A percentile compares a stretch with the other conserved stretches of the same genome.
These are phyloP conservation scores for Porphyrio hochstetteri DNA, from an alignment of 2,113 vertebrate genomes.

Conservation along the genomic window DNA sequence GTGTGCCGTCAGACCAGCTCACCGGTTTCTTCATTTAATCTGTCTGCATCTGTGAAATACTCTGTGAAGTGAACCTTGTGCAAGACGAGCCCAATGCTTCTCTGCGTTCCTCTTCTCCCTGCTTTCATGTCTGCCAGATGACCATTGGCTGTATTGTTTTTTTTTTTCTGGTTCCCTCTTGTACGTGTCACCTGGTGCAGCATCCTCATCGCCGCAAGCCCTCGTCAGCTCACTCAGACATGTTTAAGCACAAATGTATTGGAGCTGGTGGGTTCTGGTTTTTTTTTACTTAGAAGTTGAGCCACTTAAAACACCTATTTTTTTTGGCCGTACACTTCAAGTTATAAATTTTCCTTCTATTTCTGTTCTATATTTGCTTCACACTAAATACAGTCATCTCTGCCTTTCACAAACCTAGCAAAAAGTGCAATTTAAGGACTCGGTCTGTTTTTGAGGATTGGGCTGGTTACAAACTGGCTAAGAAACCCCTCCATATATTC, in stretches of 20 bases:
- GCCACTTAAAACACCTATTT: neutral
- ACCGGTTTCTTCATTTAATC: neutral
- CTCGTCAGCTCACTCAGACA: neutral
- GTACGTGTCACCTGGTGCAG: accelerated
- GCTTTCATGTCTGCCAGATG: neutral
- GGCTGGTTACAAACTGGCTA: neutral
- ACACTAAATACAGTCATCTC: neutral
- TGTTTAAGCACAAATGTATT: neutral
- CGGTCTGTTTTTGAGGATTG: neutral
- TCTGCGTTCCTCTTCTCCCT: neutral
- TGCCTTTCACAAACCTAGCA: neutral
- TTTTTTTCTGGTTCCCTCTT: neutral
- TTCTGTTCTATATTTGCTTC: neutral
- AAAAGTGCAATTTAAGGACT: neutral
- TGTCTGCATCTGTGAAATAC: neutral
- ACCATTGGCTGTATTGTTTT: neutral
- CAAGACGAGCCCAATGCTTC: neutral
- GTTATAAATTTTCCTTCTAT: neutral
- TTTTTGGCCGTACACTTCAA: neutral
- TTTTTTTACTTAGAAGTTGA: neutral
- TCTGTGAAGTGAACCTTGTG: neutral
- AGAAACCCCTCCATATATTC: neutral
- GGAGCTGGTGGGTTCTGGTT: neutral
- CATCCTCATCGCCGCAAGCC: accelerated
- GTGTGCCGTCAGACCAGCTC: accelerated